Conservation (phyloP, 2,797 vertebrate species). For the Rhynchonycteris naso region DNA sequence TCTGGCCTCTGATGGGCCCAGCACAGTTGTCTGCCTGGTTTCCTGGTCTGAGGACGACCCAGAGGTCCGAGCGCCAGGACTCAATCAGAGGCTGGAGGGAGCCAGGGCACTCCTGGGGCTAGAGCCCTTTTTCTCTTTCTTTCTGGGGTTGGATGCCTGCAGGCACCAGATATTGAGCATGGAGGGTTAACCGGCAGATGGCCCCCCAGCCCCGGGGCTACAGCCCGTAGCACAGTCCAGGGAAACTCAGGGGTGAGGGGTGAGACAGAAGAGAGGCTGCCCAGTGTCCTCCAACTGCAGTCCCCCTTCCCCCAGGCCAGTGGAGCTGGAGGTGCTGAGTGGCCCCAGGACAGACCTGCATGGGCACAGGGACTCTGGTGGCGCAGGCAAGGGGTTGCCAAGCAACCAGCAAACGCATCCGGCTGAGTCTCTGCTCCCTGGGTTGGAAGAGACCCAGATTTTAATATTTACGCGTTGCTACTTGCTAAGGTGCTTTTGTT, state of each 20-base stretch:
- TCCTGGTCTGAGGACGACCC: not conserved
- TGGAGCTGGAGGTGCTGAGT: not conserved
- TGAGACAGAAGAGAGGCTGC: not conserved
- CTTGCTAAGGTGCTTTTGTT: not conserved
- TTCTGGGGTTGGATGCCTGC: not conserved
- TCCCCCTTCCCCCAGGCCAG: not conserved
- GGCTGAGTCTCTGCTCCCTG: not conserved
- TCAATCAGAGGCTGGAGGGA: not conserved
- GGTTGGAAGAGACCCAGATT: not conserved
- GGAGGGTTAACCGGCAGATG: not conserved
- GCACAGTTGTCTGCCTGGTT: accelerated
- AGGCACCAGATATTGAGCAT: not conserved
- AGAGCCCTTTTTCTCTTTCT: not conserved
- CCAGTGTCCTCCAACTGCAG: not conserved
- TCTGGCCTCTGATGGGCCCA: not conserved
- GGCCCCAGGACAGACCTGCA: constrained; percentile 18
- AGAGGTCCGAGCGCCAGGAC: not conserved
- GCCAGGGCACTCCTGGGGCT: not conserved
- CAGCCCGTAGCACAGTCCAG: not conserved
- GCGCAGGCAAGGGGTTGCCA: constrained; percentile 63
- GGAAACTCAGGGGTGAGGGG: not conserved
- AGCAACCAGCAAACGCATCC: constrained; percentile 50
- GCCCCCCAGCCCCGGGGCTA: accelerated
- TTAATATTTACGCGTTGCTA: not conserved
- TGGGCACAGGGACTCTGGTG: constrained; percentile 36